Conservation (phyloP, 2,888 invertebrate species). For the Limnephilus marmoratus region DNA sequence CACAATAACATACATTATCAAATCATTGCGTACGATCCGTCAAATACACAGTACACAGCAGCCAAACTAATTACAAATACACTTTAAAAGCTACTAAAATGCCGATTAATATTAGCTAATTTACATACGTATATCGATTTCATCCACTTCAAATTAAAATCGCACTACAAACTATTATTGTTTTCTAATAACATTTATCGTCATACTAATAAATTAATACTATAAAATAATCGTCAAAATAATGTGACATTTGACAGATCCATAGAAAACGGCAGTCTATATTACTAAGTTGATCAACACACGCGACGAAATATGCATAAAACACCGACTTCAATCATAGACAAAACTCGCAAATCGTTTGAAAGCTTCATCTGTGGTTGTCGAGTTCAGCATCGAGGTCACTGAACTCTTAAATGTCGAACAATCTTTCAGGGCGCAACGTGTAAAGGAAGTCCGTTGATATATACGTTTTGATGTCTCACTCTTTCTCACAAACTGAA, state of each 20-base stretch:
- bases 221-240: neutral
- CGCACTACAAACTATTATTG: neutral
- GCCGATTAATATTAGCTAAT: neutral
- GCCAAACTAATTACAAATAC: neutral
- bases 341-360: neutral
- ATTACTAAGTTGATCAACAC: neutral
- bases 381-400: neutral
- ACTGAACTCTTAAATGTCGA: neutral
- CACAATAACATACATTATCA: neutral
- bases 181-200: neutral
- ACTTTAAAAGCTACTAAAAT: neutral
- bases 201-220: neutral
- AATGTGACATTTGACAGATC: neutral
- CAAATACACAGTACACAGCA: neutral
- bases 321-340: neutral
- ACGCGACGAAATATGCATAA: neutral
- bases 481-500: neutral
- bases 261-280: neutral
- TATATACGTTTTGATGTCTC: neutral
- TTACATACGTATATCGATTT: neutral
- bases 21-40: neutral
- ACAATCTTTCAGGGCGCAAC: neutral
- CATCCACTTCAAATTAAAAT: neutral
- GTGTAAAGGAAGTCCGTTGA: neutral
- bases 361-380: neutral